phyloP scores from a whole-genome alignment of 2,113 vertebrate species.

The Saccopteryx leptura region DNA sequence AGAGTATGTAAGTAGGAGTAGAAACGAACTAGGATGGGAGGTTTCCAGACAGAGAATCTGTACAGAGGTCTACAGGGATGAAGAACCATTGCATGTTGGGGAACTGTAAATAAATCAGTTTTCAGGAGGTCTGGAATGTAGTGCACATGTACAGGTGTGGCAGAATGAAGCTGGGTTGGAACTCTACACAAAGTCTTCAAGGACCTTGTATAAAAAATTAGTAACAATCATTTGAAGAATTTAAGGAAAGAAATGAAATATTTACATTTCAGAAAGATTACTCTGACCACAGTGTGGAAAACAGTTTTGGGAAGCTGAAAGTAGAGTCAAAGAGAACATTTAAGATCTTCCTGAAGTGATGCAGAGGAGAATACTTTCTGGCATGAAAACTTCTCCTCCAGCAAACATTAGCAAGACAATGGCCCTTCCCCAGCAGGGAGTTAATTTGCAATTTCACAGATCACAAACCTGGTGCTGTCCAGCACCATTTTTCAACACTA shows the following conservation, averaged over 20 bases:
- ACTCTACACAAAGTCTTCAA: neutral
- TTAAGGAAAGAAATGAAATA: neutral
- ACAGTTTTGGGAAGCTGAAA: neutral
- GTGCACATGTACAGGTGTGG: neutral
- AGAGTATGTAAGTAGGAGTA: neutral
- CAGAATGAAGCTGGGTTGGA: neutral
- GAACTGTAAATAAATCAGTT: neutral
- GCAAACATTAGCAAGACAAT: too few species aligned
- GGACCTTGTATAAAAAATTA: neutral
- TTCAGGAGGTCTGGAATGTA: neutral
- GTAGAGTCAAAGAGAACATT: neutral
- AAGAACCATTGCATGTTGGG: neutral
- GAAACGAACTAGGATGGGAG: neutral
- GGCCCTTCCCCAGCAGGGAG: too few species aligned
- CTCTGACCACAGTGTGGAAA: neutral
- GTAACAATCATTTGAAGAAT: conserved; percentile 45
- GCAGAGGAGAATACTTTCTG: neutral
- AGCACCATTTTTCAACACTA: too few species aligned
- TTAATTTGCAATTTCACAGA: too few species aligned
- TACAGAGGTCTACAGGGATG: neutral
- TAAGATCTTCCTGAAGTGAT: neutral
- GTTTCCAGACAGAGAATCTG: neutral
- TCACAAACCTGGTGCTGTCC: too few species aligned
- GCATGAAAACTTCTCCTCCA: too few species aligned
- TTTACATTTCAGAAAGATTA: conserved; percentile 38